phyloP scores from a whole-genome alignment of 2,113 vertebrate species.

The crab-eating macaque (Macaca fascicularis) region DNA sequence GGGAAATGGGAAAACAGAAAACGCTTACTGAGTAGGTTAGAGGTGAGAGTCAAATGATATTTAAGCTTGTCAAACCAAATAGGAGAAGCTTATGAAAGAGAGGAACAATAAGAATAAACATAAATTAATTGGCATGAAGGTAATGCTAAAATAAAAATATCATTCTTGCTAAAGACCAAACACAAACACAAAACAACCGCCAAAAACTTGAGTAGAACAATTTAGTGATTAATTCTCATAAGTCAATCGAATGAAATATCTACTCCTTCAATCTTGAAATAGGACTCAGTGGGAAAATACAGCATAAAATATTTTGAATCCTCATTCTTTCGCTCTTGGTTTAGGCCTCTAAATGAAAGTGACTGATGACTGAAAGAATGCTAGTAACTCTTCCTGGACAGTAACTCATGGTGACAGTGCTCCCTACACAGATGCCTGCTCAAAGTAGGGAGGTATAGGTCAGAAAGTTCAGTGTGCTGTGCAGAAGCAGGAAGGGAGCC shows the following conservation, averaged over 20 bases:
- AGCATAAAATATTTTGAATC: neutral
- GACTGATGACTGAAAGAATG: neutral
- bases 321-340: neutral
- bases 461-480: neutral
- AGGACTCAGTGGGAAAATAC: neutral
- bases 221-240: neutral
- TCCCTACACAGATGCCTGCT: too few relatives aligned
- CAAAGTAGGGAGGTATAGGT: neutral
- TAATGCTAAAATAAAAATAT: neutral
- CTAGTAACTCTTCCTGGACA: too few relatives aligned
- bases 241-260: rapidly evolving
- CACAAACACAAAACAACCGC: neutral
- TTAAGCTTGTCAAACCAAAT: neutral
- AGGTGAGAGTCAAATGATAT: neutral
- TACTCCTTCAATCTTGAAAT: neutral
- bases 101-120: rapidly evolving
- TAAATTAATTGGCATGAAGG: neutral
- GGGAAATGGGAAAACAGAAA: too few relatives aligned
- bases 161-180: neutral
- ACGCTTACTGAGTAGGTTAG: neutral
- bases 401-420: neutral
- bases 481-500: neutral
- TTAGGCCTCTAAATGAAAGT: neutral
- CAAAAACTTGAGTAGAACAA: neutral
- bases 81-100: neutral